Base-by-base conservation (phyloP, 2,797 vertebrate species). In the Gymnothorax javanicus region DNA sequence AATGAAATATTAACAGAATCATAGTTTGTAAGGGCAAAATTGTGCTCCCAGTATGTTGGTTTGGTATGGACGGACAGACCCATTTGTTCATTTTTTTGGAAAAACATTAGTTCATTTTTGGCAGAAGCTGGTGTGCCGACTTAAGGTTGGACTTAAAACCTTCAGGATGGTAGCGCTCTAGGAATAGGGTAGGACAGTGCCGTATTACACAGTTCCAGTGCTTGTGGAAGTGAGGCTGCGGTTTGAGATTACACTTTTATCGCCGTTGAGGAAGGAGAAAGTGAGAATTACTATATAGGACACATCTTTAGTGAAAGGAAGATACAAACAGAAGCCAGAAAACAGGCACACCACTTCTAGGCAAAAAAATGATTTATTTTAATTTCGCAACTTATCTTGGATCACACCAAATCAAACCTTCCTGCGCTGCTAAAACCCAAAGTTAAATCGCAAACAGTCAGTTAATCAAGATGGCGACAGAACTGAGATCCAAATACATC, bases 291-390 rank as follows among this genome's bases (percentile, higher is more conserved):
- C 11, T n/a, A 15, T 11, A n/a, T 73, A 12, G 4, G 9, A 33
- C 15, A 43, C 15, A 33, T 4, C 33, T 77, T 33, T 43, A 13
- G 17, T 77, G 12, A 77, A 52, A 4, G 71, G 12, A 4, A 1
- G 69, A 73, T 25, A 73, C 3, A 43, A 11, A 33, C 2, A 12
- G 33, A 77, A 17, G 11, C 13, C 52, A 84, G 43, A 50, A n/a
- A 8, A 71, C 52, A 71, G 9, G 23, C 64, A 15, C 27, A 8
- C 20, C 20, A 67, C 64, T 13, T 7, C 2, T 73, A 85, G 25
- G n/a, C n/a, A 85, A 85, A 71, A 43, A 56, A 50, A 84, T 1
- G 25, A 73, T 84, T 27, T 60, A 83, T 83, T 83, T 20, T 27
- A 33, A 60, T 84, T 84, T 62, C 84, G 64, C 43, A 62, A 85